These are phyloP conservation scores for Littorina saxatilis DNA, from an alignment of 1,140 invertebrate species.

Conservation along the genomic window DNA sequence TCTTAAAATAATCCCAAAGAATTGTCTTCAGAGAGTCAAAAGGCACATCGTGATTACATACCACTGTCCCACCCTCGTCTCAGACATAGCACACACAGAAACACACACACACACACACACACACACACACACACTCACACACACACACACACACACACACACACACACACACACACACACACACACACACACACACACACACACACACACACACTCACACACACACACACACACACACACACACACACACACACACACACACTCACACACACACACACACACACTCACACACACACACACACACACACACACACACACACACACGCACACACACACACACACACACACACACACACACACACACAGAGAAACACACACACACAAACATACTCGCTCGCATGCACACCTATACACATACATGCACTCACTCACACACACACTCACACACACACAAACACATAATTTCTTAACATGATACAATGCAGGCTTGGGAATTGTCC, in stretches of 20 bases:
- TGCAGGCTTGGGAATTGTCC: no score
- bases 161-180: neutral
- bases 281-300: no score
- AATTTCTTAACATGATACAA: no score
- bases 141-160: neutral
- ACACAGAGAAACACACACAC: conserved; percentile 12
- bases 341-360: conserved; percentile 12
- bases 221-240: neutral
- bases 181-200: conserved; percentile 7
- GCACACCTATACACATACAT: no score
- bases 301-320: neutral
- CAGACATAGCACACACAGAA: neutral
- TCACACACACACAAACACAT: no score
- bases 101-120: neutral
- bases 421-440: neutral
- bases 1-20: no score
- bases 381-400: neutral
- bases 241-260: neutral
- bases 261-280: neutral
- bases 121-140: neutral
- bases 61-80: no score
- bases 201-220: conserved; percentile 9
- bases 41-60: no score
- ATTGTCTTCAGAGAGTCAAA: no score
- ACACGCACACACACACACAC: neutral